A percentile compares a stretch with the other conserved stretches of the same genome.
Evolutionary conservation across 2,888 invertebrate species (phyloP).

Genomic region (Cantharis flavilabris): DNA sequence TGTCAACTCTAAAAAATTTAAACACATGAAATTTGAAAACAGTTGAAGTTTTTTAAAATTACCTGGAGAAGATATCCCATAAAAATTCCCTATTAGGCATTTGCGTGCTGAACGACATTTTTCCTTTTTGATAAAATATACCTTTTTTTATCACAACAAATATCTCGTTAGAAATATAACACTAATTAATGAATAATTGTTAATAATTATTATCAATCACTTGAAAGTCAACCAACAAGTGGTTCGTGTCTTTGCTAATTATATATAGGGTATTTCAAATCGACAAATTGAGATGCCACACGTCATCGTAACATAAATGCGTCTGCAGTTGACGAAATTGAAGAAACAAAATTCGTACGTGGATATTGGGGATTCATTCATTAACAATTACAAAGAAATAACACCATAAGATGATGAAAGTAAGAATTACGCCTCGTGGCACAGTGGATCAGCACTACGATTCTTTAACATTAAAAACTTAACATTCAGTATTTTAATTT

Average conservation of each 20-base stretch:
- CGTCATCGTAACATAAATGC: background rate
- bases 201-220: background rate
- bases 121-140: background rate
- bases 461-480: background rate
- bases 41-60: conserved; percentile 31
- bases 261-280: background rate
- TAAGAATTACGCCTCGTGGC: background rate
- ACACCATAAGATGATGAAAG: background rate
- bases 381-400: background rate
- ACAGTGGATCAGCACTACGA: background rate
- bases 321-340: background rate
- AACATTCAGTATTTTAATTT: too few relatives aligned
- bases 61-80: conserved; percentile 82
- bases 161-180: background rate
- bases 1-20: conserved; percentile 65
- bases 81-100: conserved; percentile 79
- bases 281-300: background rate
- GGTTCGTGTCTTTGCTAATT: background rate
- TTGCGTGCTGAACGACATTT: conserved; percentile 40
- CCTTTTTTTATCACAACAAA: background rate
- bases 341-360: background rate
- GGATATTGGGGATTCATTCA: background rate
- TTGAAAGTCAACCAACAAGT: background rate
- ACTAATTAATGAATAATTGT: background rate
- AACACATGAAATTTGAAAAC: background rate